These are phyloP conservation scores for Brachymystax lenok DNA, from an alignment of 2,797 vertebrate genomes.

Conservation along the genomic window DNA sequence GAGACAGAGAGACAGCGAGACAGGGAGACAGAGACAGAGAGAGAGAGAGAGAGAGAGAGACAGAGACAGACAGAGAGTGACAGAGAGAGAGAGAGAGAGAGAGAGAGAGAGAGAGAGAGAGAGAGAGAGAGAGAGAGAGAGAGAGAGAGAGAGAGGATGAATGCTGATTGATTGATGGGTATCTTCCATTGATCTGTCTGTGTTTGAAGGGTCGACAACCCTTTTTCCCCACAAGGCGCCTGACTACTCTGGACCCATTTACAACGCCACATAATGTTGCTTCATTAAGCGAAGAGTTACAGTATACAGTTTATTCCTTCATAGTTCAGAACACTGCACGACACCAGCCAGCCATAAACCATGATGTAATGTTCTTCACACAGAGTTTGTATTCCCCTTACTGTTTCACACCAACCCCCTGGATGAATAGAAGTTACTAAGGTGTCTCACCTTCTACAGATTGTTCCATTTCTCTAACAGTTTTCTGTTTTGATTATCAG, in stretches of 20 bases:
- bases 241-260: constrained; percentile 30
- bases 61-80: no score
- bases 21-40: no score
- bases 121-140: no score
- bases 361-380: constrained; percentile 39
- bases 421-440: constrained; percentile 41
- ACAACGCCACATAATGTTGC: constrained; percentile 32
- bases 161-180: neutral
- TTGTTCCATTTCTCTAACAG: constrained; percentile 31
- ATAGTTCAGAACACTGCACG: constrained; percentile 29
- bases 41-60: no score
- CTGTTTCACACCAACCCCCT: constrained; percentile 39
- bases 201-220: constrained; percentile 21
- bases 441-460: constrained; percentile 18
- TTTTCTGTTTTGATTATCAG: neutral
- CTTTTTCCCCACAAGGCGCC: constrained; percentile 14
- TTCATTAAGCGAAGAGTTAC: constrained; percentile 43
- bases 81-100: no score
- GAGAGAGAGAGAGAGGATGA: no score
- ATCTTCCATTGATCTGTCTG: constrained; percentile 43
- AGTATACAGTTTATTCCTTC: constrained; percentile 46
- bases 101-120: no score
- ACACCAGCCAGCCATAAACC: neutral
- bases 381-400: constrained; percentile 43
- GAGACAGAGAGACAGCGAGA: no score